phyloP scores from a whole-genome alignment of 2,113 vertebrate species.

The Cairina moschata region DNA sequence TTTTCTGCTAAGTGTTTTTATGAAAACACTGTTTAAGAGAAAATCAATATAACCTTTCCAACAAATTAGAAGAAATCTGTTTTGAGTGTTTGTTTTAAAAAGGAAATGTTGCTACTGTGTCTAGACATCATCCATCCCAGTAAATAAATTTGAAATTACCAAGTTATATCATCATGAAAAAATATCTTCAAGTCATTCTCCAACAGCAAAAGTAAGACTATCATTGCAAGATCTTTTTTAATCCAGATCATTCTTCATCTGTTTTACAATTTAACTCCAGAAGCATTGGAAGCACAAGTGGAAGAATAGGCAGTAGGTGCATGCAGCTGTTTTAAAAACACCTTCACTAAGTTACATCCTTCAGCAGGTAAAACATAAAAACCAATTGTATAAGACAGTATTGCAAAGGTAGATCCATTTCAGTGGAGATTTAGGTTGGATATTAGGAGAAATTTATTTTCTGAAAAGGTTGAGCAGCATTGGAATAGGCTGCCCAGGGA shows the following conservation, averaged over 20 bases:
- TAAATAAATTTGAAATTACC: neutral
- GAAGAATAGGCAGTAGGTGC: neutral
- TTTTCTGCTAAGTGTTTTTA: neutral
- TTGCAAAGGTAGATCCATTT: neutral
- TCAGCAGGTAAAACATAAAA: neutral
- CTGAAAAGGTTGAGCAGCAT: too few species aligned
- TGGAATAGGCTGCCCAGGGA: too few species aligned
- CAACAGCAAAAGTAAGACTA: neutral
- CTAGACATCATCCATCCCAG: neutral
- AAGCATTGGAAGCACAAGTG: neutral
- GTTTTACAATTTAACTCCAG: neutral
- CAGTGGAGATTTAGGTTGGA: neutral
- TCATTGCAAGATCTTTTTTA: neutral
- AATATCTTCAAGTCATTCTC: neutral
- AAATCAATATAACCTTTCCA: constrained; percentile 8
- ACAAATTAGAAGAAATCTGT: neutral
- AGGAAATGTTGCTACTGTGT: neutral
- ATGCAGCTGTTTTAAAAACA: neutral
- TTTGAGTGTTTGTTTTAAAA: neutral
- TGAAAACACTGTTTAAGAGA: neutral
- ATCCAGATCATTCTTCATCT: neutral
- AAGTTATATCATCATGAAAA: neutral
- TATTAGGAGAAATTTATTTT: too few species aligned
- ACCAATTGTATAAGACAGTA: neutral
- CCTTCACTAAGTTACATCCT: neutral